Evolutionary conservation across 2,797 vertebrate genomes (phyloP), one percentile per base, ranked within the genome.

Genomic region (Otolemur crassicaudatus): DNA sequence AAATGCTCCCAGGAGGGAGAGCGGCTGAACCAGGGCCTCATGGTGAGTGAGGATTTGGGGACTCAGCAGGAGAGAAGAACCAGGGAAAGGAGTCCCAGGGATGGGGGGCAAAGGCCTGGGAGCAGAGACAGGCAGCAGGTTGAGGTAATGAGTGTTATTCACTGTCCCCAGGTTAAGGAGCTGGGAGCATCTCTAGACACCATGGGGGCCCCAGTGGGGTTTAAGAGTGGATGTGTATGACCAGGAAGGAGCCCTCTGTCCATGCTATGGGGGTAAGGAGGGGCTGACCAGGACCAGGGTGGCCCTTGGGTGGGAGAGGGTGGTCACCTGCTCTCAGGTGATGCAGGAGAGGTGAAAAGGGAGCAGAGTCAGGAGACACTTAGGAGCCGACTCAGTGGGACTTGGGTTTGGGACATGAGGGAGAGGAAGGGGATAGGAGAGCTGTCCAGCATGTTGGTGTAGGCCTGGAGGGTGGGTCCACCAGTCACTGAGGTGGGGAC

Each of bases 1-100:
- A 37, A 72, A 25, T 19, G 22, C 22, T 72, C 23, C 70, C 37
- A 40, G 37, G 70, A 40, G 70, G 22, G 23, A 0, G 12, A 25
- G 37, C 1, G 0, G 37, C 70, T 40, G 22, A 0, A 0, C 63
- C 1, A 5, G 53, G 53, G 5, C 3, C 3, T 56, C 53, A 56
- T 16, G 4, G 5, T 19, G 53, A 16, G 4, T 56, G 17, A 56
- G 53, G 53, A 56, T 56, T 56, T 40, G 11, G 37, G 37, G 70
- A 23, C 11, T 72, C 1, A 6, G 70, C 22, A 72, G 37, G 23
- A 40, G 70, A 72, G 37, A 22, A 12, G 34, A 40, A 34, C 22
- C 46, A 23, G 34, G 34, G 34, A 72, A 72, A 72, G 37, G 69
- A 23, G 34, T 40, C 22, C 34, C 34, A 40, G 34, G 34, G n/a